Conservation (phyloP, 2,113 vertebrate genomes). For the Grammomys dolichurus region DNA sequence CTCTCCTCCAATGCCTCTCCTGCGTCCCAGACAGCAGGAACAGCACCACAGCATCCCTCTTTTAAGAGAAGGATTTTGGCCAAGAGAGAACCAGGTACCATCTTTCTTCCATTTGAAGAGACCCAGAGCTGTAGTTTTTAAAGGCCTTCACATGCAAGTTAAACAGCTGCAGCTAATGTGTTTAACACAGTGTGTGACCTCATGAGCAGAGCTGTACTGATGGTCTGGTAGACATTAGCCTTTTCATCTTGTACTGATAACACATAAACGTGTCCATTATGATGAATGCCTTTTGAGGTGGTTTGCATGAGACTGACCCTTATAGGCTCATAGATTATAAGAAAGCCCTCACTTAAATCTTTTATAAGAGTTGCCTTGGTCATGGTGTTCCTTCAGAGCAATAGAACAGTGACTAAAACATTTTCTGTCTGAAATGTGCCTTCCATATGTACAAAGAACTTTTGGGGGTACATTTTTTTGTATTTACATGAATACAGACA, state of each 20-base stretch:
- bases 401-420: background rate
- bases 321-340: background rate
- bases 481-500: background rate
- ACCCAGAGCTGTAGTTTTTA: background rate
- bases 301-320: background rate
- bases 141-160: background rate
- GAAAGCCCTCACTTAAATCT: background rate
- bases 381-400: background rate
- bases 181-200: background rate
- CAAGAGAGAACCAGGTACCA: background rate
- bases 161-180: background rate
- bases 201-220: background rate
- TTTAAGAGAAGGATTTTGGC: background rate
- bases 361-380: background rate
- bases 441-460: background rate
- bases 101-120: background rate
- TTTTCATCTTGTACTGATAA: background rate
- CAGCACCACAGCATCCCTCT: background rate
- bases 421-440: background rate
- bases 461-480: background rate
- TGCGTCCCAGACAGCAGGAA: background rate
- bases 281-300: too few species aligned
- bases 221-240: background rate
- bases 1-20: background rate
- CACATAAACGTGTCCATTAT: background rate